phyloP scores from a whole-genome alignment of 1,140 invertebrate genomes.

The Leptinotarsa texana region DNA sequence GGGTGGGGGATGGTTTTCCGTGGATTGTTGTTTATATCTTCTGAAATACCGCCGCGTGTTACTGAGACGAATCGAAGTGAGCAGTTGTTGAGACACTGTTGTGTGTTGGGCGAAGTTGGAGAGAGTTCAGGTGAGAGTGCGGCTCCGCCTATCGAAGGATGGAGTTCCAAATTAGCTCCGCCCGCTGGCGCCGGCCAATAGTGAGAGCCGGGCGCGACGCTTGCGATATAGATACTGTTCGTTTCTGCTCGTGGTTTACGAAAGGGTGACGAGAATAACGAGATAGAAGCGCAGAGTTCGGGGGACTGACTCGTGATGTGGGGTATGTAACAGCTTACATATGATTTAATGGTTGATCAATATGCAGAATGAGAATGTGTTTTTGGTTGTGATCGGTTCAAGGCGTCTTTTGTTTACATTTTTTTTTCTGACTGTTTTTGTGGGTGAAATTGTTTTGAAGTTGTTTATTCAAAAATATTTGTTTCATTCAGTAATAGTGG shows the following conservation, averaged over 20 bases:
- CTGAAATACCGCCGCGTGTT: conserved; percentile 9
- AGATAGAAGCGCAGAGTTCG: background rate
- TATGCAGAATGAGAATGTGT: conserved; percentile 1
- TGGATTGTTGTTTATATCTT: background rate
- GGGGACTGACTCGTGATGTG: background rate
- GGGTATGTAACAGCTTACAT: background rate
- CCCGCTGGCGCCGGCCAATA: conserved; percentile 41
- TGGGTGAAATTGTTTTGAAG: too few relatives aligned
- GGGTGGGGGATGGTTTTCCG: conserved; percentile 20
- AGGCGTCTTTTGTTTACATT: too few relatives aligned
- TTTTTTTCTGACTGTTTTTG: too few relatives aligned
- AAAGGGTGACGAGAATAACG: background rate
- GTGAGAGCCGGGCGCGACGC: background rate
- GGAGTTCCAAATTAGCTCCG: background rate
- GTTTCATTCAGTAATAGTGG: too few relatives aligned
- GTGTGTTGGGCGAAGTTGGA: conserved; percentile 15
- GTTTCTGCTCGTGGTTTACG: conserved; percentile 7
- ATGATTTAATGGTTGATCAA: conserved; percentile 7
- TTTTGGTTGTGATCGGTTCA: background rate
- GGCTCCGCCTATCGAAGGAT: conserved; percentile 30
- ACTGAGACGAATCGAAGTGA: conserved; percentile 38
- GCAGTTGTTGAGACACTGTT: conserved; percentile 33
- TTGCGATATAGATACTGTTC: conserved; percentile 1
- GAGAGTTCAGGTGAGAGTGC: conserved; percentile 36
- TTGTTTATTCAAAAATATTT: too few relatives aligned